Base-by-base conservation (phyloP, 2,113 vertebrate species). In the Nanorana parkeri region DNA sequence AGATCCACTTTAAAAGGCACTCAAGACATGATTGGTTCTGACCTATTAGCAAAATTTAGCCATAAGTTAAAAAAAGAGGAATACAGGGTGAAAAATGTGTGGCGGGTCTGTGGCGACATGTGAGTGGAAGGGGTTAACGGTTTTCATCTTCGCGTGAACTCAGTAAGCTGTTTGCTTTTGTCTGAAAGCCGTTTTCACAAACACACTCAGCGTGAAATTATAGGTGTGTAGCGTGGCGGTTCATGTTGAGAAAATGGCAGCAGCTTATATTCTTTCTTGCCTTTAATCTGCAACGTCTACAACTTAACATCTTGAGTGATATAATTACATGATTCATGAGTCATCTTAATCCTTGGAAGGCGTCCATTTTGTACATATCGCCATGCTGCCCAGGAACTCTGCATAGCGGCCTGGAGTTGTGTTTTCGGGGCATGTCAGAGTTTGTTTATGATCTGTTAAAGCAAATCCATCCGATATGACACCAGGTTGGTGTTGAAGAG, bases 171-270 rank as follows among this genome's bases (percentile, higher is more conserved):
- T 79, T 68, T 36, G 77, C 54, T 32, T 68, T 68, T 60, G 29
- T 56, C 64, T 54, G 51, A 79, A 68, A 68, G 64, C 67, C 52
- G 54, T 67, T 56, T 68, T 58, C 65, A 68, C 77, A 55, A 68
- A 79, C 66, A 79, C 65, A 68, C 66, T 58, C 51, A 68, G 77
- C 52, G 65, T 58, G 77, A 79, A 79, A 79, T 79, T 68, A 68
- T 68, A 79, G 77, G 77, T 68, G 65, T 79, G 77, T 36, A 24
- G 51, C n/a, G 21, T 58, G 65, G 28, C 28, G 32, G 65, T 54
- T 68, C 54, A 58, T 68, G 65, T 55, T 5, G 65, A 60, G 65
- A 68, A 23, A 20, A 68, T 24, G 63, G 52, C 56, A 68, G 5
- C 51, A 6, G 54, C 52, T 68, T 79, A 68, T 3, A 36, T 68